Conservation (phyloP, 2,113 vertebrate species). For the Plotosus lineatus region DNA sequence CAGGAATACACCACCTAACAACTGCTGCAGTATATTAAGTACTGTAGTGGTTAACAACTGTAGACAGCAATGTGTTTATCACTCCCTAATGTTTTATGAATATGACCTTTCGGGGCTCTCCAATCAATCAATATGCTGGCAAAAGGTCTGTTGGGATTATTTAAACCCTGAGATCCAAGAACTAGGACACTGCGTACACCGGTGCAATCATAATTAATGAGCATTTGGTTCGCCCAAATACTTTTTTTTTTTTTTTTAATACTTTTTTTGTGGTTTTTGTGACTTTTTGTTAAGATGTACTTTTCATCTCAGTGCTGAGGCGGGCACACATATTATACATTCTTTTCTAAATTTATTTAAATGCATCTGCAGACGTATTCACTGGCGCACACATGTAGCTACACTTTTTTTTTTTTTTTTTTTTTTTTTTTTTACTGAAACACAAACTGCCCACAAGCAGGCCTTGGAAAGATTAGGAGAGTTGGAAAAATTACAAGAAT, state of each 20-base stretch:
- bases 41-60: slow-evolving; percentile 65
- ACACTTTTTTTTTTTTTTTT: neutral
- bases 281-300: slow-evolving; percentile 5
- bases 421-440: neutral
- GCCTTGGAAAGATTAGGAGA: slow-evolving; percentile 23
- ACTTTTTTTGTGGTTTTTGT: slow-evolving; percentile 8
- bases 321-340: slow-evolving; percentile 22
- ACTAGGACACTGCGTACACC: slow-evolving; percentile 79
- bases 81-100: slow-evolving; percentile 76
- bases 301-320: slow-evolving; percentile 16
- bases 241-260: slow-evolving; percentile 71
- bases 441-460: neutral
- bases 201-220: slow-evolving; percentile 77
- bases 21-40: slow-evolving; percentile 63
- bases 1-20: slow-evolving; percentile 41
- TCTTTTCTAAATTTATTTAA: slow-evolving; percentile 34
- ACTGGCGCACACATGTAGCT: neutral
- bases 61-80: slow-evolving; percentile 69
- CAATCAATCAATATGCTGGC: slow-evolving; percentile 73
- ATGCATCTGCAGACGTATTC: neutral
- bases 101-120: slow-evolving; percentile 77
- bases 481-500: slow-evolving; percentile 22
- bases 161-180: slow-evolving; percentile 74
- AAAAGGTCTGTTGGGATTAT: slow-evolving; percentile 76
- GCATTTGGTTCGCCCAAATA: slow-evolving; percentile 76